These are phyloP conservation scores for Drosophila neoperkinsi DNA, from an alignment of 2,888 invertebrate genomes.

Conservation along the genomic window DNA sequence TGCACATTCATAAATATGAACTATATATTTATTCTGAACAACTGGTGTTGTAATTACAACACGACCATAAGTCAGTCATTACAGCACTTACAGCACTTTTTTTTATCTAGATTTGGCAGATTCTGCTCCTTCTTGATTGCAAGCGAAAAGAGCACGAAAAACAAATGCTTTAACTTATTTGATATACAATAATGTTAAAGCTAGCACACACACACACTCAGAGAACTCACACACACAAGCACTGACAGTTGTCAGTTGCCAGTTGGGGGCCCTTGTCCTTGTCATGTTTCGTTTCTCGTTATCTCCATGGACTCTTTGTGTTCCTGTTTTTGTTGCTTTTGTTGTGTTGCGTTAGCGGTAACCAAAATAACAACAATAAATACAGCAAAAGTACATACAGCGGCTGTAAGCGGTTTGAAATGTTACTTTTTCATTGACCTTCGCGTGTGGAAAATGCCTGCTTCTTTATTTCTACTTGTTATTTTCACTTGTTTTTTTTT, in stretches of 20 bases:
- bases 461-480: slow-evolving; percentile 14
- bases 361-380: slow-evolving; percentile 42
- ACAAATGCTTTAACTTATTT: background rate
- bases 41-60: background rate
- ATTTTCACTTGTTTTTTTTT: slow-evolving; percentile 15
- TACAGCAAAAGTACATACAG: slow-evolving; percentile 40
- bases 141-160: background rate
- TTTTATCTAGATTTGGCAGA: background rate
- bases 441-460: slow-evolving; percentile 65
- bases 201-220: slow-evolving; percentile 19
- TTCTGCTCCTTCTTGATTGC: no score
- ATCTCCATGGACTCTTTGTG: slow-evolving; percentile 52
- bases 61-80: background rate
- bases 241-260: slow-evolving; percentile 23
- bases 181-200: background rate
- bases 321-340: slow-evolving; percentile 36
- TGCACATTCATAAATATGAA: background rate
- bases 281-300: slow-evolving; percentile 66
- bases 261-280: slow-evolving; percentile 64
- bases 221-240: slow-evolving; percentile 11
- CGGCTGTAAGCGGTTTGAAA: slow-evolving; percentile 62
- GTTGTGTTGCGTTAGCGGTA: slow-evolving; percentile 48
- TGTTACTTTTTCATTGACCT: slow-evolving; percentile 74
- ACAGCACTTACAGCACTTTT: background rate
- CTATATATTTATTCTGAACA: background rate